Evolutionary conservation across 2,888 invertebrate species (phyloP).

Genomic region (Platypus cylindrus): DNA sequence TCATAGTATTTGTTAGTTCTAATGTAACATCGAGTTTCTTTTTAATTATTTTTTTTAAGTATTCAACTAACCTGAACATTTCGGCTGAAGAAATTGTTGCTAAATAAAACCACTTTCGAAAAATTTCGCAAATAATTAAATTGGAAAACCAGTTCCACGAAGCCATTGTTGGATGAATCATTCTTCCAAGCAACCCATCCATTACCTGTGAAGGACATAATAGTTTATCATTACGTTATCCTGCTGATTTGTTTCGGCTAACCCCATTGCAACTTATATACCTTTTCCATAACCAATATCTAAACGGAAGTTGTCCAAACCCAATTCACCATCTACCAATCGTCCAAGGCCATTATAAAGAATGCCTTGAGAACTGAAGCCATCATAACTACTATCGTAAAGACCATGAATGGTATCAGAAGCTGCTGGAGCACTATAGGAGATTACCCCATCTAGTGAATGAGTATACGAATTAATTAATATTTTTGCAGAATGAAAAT

Average conservation of each 20-base stretch:
- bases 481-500: too few relatives aligned
- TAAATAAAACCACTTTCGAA: constrained; percentile 50
- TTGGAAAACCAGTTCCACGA: constrained; percentile 55
- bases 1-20: too few relatives aligned
- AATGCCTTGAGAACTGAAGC: constrained; percentile 34
- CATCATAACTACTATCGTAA: constrained; percentile 58
- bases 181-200: constrained; percentile 69
- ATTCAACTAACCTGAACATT: constrained; percentile 61
- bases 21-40: too few relatives aligned
- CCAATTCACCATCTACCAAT: constrained; percentile 52
- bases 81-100: constrained; percentile 57
- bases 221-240: not conserved
- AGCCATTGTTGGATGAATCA: constrained; percentile 40
- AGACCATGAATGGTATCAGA: constrained; percentile 37
- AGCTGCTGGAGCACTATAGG: constrained; percentile 43
- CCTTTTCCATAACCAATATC: constrained; percentile 48
- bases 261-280: constrained; percentile 22
- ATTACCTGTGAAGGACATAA: constrained; percentile 38
- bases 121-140: constrained; percentile 59
- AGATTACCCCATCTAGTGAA: constrained; percentile 45
- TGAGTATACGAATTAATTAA: too few relatives aligned
- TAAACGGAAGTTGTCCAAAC: constrained; percentile 47
- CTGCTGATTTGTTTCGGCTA: not conserved
- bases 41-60: too few relatives aligned
- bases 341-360: constrained; percentile 53